Percentiles rank a stretch among this genome's conserved stretches.
Conservation (phyloP, 2,888 invertebrate species). For the Fabriciana adippe region DNA sequence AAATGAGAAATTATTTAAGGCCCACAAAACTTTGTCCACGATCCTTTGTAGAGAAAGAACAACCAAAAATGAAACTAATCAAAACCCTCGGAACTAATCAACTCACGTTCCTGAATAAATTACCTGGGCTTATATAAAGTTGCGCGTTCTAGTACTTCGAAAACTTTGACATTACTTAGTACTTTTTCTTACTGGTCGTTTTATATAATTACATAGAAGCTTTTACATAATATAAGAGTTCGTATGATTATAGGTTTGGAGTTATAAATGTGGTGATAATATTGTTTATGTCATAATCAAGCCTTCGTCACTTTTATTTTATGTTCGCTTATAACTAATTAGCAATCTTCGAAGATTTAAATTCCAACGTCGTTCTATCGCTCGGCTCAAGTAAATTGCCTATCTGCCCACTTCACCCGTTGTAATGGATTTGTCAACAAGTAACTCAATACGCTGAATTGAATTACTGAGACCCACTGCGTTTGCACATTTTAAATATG, state of each 20-base stretch:
- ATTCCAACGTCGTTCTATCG: conserved; percentile 26
- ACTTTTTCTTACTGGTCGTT: not conserved
- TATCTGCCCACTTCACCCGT: conserved; percentile 48
- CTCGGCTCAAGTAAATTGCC: conserved; percentile 44
- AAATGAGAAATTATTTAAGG: conserved; percentile 5
- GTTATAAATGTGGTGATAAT: too few relatives aligned
- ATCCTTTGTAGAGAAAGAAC: not conserved
- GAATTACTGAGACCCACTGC: conserved; percentile 65
- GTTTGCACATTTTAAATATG: conserved; percentile 67
- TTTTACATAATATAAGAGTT: not conserved
- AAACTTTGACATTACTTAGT: conserved; percentile 22
- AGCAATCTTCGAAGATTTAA: conserved; percentile 3
- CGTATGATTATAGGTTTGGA: too few relatives aligned
- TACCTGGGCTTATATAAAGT: conserved; percentile 19
- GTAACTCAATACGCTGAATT: conserved; percentile 70
- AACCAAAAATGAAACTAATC: conserved; percentile 17
- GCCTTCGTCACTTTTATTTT: too few relatives aligned
- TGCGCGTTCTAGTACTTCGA: conserved; percentile 28
- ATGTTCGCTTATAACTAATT: not conserved
- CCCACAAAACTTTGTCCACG: not conserved
- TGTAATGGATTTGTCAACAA: conserved; percentile 78
- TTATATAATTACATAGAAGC: not conserved
- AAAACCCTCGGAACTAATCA: conserved; percentile 20
- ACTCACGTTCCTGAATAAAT: conserved; percentile 23
- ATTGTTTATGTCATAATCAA: too few relatives aligned